Evolutionary conservation across 2,888 invertebrate genomes (phyloP), one percentile per base, ranked within the genome.

Genomic region (Smittia sp.): DNA sequence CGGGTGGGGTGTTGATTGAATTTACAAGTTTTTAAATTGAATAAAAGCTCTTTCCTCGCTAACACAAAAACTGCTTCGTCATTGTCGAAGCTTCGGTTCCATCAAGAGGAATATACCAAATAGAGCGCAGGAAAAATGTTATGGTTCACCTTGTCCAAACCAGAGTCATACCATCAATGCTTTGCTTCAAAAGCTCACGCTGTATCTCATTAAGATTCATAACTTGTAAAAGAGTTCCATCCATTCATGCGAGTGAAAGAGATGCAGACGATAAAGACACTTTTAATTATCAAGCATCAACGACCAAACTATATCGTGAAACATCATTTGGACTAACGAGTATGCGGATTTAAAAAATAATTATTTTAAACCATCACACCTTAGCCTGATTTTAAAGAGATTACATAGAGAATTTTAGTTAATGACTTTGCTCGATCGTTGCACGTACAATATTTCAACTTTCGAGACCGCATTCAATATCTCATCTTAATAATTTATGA

Each of bases 401-500:
- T n/a, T n/a, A 32, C 32, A 32, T 3, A 32, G 9, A 32, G 3
- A 24, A 62, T 62, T 62, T 62, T 58, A 58, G 9, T 58, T 18
- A 4, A 24, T 22, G 20, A 13, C 62, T 32, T 9, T 32, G n/a
- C n/a, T 32, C 32, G 32, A n/a, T n/a, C 32, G 32, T 32, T 32
- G 68, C 68, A 69, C 68, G 68, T 69, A 68, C 18, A 41, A 68
- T 39, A 68, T 68, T 32, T 25, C 18, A 46, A 52, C 46, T 46
- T 41, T 46, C 46, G 24, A 13, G 52, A 52, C 68, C 46, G 68
- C 68, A 69, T 52, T 69, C 68, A 69, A 69, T 69, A 69, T 69
- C 20, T 46, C 20, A 46, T 69, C 52, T 52, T 69, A 52, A 25
- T 52, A 24, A 67, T 67, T 67, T 18, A 27, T 38, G 1, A 22